Conservation (phyloP, 2,113 vertebrate species). For the Brachypodius melanocephalos region DNA sequence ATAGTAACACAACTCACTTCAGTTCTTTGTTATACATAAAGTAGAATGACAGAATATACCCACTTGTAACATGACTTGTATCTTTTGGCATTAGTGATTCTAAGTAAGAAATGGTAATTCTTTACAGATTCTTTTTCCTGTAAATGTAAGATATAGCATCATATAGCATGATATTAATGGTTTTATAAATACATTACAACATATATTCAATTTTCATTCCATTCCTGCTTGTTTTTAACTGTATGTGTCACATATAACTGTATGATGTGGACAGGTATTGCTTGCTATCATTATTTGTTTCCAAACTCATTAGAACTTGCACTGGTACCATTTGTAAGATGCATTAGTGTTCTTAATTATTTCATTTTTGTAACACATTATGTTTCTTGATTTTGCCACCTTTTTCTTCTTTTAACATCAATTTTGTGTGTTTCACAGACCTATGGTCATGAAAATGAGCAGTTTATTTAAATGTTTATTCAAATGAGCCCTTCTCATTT, state of each 20-base stretch:
- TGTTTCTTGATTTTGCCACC: not conserved
- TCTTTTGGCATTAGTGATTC: not conserved
- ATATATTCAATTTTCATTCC: not conserved
- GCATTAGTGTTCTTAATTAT: not conserved
- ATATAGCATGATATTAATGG: not conserved
- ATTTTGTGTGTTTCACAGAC: not conserved
- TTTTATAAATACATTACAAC: not conserved
- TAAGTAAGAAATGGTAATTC: not conserved
- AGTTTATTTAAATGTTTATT: not conserved
- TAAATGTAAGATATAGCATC: not conserved
- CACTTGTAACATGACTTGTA: not conserved
- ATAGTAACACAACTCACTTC: constrained; percentile 16
- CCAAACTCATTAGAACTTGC: not conserved
- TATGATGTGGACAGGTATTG: not conserved
- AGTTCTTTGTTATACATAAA: not conserved
- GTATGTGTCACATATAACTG: not conserved
- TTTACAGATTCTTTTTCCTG: not conserved
- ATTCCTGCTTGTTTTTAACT: not conserved
- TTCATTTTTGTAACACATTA: not conserved
- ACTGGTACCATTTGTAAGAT: not conserved
- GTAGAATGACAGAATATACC: not conserved
- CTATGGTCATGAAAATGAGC: not conserved
- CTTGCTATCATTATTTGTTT: not conserved
- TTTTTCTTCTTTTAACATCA: not conserved
- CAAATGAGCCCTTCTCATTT: not conserved